A percentile compares a stretch with the other conserved stretches of the same genome.
Conservation (phyloP, 2,888 invertebrate genomes). For the Melipona bicolor region DNA sequence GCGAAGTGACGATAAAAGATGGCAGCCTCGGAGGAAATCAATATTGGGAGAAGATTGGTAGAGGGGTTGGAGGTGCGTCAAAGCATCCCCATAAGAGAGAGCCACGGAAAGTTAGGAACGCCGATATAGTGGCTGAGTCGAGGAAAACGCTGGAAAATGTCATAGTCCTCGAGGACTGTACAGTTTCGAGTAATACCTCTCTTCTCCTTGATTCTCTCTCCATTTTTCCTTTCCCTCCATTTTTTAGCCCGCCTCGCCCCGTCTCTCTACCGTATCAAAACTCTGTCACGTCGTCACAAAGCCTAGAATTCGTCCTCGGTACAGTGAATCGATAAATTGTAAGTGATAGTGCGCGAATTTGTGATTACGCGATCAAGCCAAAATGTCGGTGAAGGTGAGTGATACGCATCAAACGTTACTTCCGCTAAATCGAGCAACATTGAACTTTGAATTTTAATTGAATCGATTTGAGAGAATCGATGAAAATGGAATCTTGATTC, state of each 20-base stretch:
- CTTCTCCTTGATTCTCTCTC: conserved; percentile 13
- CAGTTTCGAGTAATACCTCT: conserved; percentile 34
- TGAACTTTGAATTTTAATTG: neutral
- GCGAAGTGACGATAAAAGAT: conserved; percentile 69
- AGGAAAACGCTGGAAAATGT: conserved; percentile 66
- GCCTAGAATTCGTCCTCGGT: neutral
- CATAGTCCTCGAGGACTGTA: conserved; percentile 47
- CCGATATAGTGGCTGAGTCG: conserved; percentile 46
- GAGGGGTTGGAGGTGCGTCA: conserved; percentile 69
- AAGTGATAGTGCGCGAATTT: conserved; percentile 68
- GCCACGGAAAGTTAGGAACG: conserved; percentile 44
- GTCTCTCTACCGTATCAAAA: neutral
- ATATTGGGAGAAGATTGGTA: conserved; percentile 74
- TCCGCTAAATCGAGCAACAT: too few species aligned
- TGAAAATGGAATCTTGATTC: neutral
- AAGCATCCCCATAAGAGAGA: conserved; percentile 60
- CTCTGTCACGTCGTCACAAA: neutral
- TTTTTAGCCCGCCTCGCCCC: neutral
- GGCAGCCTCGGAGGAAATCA: conserved; percentile 78
- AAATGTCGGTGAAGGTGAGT: conserved; percentile 83
- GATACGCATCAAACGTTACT: neutral
- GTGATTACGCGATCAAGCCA: conserved; percentile 72
- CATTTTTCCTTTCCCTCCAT: neutral
- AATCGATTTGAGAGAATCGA: neutral
- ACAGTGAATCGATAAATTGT: conserved; percentile 68